Evolutionary conservation across 2,888 invertebrate genomes (phyloP).

Genomic region (Hirtodrosophila cameraria): DNA sequence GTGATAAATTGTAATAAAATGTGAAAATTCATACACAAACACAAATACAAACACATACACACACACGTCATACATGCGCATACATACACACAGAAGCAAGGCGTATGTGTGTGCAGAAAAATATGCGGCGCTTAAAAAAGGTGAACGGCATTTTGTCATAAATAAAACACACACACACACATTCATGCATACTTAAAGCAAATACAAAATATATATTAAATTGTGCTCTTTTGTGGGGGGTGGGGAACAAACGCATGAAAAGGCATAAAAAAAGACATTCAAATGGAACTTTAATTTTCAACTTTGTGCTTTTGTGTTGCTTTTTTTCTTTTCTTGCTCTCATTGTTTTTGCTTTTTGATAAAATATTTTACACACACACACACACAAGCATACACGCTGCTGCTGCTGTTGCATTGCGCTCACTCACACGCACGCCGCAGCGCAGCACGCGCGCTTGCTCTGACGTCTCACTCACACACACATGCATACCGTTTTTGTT

Average conservation of each 20-base stretch:
- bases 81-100: constrained; percentile 40
- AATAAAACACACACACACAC: constrained; percentile 38
- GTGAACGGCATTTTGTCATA: constrained; percentile 79
- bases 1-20: constrained; percentile 76
- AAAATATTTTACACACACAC: constrained; percentile 61
- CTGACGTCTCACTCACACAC: constrained; percentile 55
- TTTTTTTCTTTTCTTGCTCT: constrained; percentile 43
- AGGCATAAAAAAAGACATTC: constrained; percentile 70
- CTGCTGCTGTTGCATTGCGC: constrained; percentile 50
- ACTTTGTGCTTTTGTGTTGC: constrained; percentile 51
- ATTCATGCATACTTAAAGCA: constrained; percentile 14
- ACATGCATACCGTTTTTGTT: constrained; percentile 20
- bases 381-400: constrained; percentile 33
- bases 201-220: constrained; percentile 27
- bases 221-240: constrained; percentile 29
- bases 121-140: constrained; percentile 82
- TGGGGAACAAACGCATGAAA: constrained; percentile 22
- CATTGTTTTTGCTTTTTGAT: constrained; percentile 76
- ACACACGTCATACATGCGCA: constrained; percentile 27
- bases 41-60: constrained; percentile 34
- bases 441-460: constrained; percentile 51
- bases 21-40: constrained; percentile 65
- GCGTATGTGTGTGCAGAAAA: constrained; percentile 79
- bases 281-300: constrained; percentile 72
- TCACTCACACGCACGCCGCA: constrained; percentile 57